Conservation (phyloP, 2,888 invertebrate genomes). For the Bellardia pandia region DNA sequence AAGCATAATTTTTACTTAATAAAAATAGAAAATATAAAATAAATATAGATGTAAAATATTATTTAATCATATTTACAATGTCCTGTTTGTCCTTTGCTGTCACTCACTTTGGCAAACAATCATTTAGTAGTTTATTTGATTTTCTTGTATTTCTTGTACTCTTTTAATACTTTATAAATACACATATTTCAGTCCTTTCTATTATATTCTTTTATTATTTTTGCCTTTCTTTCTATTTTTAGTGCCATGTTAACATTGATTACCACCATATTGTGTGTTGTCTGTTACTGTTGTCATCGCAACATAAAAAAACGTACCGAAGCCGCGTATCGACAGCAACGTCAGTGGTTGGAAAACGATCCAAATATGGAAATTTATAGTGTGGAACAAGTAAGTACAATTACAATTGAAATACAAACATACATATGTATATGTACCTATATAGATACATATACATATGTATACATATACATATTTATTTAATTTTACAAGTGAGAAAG, state of each 20-base stretch:
- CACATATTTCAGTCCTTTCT: not conserved
- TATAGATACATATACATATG: no score
- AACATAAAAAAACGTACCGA: constrained; percentile 84
- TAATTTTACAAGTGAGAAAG: no score
- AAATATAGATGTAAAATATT: not conserved
- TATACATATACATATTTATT: no score
- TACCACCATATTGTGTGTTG: constrained; percentile 89
- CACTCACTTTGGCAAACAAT: constrained; percentile 17
- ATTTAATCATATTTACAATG: constrained; percentile 58
- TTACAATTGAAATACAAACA: constrained; percentile 10
- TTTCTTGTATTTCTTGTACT: constrained; percentile 37
- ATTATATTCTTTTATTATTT: constrained; percentile 3
- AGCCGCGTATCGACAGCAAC: constrained; percentile 83
- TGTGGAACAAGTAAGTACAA: constrained; percentile 83
- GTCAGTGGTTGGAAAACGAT: constrained; percentile 83
- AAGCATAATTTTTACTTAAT: constrained; percentile 1
- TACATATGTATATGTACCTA: not conserved
- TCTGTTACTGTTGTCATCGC: constrained; percentile 89
- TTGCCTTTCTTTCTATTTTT: constrained; percentile 79
- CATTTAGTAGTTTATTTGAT: constrained; percentile 26
- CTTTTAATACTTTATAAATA: not conserved
- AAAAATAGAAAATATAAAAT: not conserved
- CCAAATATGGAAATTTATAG: constrained; percentile 84
- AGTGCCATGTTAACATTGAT: constrained; percentile 92
- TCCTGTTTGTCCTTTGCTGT: constrained; percentile 63